Evolutionary conservation across 2,888 invertebrate genomes (phyloP), one percentile per base, ranked within the genome.

Genomic region (Nemotelus pantherinus): DNA sequence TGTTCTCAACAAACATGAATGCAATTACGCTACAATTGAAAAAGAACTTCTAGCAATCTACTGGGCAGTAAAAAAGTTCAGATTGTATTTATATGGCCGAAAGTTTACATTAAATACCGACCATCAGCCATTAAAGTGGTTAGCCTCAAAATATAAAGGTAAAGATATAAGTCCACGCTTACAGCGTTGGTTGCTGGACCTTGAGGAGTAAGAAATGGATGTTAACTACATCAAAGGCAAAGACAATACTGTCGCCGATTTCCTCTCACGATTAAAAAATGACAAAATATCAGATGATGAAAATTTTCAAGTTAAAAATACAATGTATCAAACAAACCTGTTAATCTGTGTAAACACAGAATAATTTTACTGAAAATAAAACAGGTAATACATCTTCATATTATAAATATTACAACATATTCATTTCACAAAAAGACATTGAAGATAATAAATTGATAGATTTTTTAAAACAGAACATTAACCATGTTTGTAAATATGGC

Each of bases 21-120:
- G 6, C 4, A 82, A 81, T 48, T 83, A 83, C 60, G 78, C 80
- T 0, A 81, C 82, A 2, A 82, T 84, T 9, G 84, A 85, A 76
- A 85, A 84, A 63, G 85, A 85, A 80, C 70, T 85, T 3, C 57
- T 84, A 65, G 82, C 81, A 0, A 82, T 85, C 3, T 81, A 84
- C 0, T 84, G 82, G 83, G 83, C 82, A 0, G 79, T 80, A 2
- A 83, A 84, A 80, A 82, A 84, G 65, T 85, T 85, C 47, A 67
- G 84, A 48, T 84, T 83, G 0, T 85, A 85, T 45, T 10, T 85
- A 3, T 84, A 83, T 57, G 85, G 84, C 1, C 80, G 80, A 58
- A 82, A 72, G 47, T 77, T 77, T 39, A 43, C 50, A 3, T n/a
- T 76, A 44, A 50, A 64, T 57, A 77, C n/a, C n/a, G n/a, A n/a